These are phyloP conservation scores for Tyrophagus putrescentiae DNA, from an alignment of 1,140 invertebrate genomes.

Conservation along the genomic window DNA sequence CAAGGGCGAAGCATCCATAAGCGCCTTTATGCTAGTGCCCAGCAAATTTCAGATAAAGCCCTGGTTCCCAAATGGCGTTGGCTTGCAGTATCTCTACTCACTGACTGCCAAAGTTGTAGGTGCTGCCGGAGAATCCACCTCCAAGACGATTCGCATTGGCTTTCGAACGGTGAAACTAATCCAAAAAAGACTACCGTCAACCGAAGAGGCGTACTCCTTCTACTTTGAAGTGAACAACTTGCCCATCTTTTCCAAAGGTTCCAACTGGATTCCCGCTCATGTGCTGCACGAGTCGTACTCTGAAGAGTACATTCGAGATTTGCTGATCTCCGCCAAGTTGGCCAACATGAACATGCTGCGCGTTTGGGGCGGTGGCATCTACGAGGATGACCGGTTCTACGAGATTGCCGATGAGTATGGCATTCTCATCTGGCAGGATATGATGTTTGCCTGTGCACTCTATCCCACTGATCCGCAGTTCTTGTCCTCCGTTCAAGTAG, in stretches of 20 bases:
- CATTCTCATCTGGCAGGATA: conserved; percentile 45
- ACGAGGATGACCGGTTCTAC: conserved; percentile 53
- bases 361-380: conserved; percentile 94
- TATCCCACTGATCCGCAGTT: conserved; percentile 66
- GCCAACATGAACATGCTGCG: conserved; percentile 84
- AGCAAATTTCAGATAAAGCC: not conserved
- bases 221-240: conserved; percentile 73
- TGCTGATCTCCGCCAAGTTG: conserved; percentile 55
- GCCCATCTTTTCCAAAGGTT: conserved; percentile 83
- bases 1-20: not conserved
- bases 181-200: conserved; percentile 30
- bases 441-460: conserved; percentile 94
- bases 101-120: conserved; percentile 13
- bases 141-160: conserved; percentile 47
- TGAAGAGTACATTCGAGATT: conserved; percentile 33
- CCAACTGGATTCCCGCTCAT: conserved; percentile 84
- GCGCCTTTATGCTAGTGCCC: not conserved
- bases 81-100: not conserved
- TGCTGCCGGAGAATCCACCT: conserved; percentile 27
- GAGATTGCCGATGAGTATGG: conserved; percentile 41
- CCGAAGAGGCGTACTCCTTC: conserved; percentile 42
- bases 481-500: conserved; percentile 51
- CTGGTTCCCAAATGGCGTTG: conserved; percentile 11
- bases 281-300: conserved; percentile 62
- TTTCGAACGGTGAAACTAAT: conserved; percentile 64